Conservation (phyloP, 2,888 invertebrate genomes). For the Erebia epiphron region DNA sequence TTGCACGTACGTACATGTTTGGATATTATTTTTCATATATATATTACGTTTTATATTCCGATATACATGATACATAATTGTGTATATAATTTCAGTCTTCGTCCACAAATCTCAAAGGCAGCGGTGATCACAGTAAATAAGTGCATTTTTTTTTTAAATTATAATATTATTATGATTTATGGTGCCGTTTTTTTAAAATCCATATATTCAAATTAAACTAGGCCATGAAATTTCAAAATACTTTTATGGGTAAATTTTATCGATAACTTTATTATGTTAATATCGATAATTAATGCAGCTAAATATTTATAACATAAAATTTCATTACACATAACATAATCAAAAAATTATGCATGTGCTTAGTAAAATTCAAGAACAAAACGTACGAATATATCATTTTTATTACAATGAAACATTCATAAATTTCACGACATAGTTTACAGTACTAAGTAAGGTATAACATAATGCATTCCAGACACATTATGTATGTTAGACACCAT, state of each 20-base stretch:
- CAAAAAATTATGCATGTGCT: too few relatives aligned
- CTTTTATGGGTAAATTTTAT: neutral
- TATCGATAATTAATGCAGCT: slow-evolving; percentile 2
- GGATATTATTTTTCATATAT: slow-evolving; percentile 40
- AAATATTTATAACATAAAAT: neutral
- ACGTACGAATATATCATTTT: neutral
- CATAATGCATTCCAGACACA: slow-evolving; percentile 1
- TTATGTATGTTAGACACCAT: slow-evolving; percentile 16
- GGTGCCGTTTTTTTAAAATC: slow-evolving; percentile 30
- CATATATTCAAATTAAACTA: slow-evolving; percentile 1
- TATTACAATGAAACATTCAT: neutral
- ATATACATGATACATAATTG: slow-evolving; percentile 48
- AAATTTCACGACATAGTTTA: slow-evolving; percentile 8
- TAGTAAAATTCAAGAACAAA: neutral
- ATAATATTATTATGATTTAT: slow-evolving; percentile 30
- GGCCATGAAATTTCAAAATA: slow-evolving; percentile 9
- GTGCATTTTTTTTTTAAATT: slow-evolving; percentile 22
- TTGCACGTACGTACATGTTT: slow-evolving; percentile 62
- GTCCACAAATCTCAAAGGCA: slow-evolving; percentile 80
- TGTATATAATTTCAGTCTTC: slow-evolving; percentile 72
- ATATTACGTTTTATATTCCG: slow-evolving; percentile 4
- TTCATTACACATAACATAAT: too few relatives aligned
- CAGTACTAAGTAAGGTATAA: neutral
- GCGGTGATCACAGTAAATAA: slow-evolving; percentile 72
- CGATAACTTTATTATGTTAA: neutral